Evolutionary conservation across 1,140 invertebrate species (phyloP).

Genomic region (Zaprionus africanus): DNA sequence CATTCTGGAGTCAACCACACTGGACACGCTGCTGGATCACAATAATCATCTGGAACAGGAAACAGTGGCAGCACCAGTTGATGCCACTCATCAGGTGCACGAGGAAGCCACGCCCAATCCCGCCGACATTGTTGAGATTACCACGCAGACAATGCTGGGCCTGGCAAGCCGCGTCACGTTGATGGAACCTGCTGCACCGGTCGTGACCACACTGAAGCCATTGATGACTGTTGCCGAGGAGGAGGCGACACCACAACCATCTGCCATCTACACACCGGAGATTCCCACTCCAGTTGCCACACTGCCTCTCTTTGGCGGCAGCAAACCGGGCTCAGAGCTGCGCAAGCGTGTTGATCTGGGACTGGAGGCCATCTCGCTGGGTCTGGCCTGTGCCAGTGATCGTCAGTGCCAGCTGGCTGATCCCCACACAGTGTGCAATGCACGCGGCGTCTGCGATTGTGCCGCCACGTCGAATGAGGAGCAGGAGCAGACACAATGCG

Average conservation of each 20-base stretch:
- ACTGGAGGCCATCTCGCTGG: conserved; percentile 89
- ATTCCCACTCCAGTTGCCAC: conserved; percentile 20
- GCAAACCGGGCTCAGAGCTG: conserved; percentile 58
- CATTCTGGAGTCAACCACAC: conserved; percentile 68
- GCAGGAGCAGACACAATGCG: conserved; percentile 86
- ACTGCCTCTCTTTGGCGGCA: conserved; percentile 15
- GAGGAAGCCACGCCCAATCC: conserved; percentile 77
- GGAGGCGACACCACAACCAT: conserved; percentile 63
- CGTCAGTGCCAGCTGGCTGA: conserved; percentile 92
- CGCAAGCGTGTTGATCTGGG: conserved; percentile 85
- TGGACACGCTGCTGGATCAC: conserved; percentile 54
- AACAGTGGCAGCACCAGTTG: conserved; percentile 1
- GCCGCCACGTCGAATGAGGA: conserved; percentile 81
- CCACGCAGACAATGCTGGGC: conserved; percentile 81
- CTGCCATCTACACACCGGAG: conserved; percentile 23
- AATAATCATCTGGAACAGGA: conserved; percentile 64
- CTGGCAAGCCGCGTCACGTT: conserved; percentile 84
- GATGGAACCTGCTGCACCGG: conserved; percentile 84
- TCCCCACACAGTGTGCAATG: conserved; percentile 90
- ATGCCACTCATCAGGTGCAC: conserved; percentile 15
- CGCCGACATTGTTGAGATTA: conserved; percentile 79
- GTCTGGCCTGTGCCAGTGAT: conserved; percentile 90
- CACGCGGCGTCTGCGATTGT: conserved; percentile 92
- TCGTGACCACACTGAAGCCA: conserved; percentile 74
- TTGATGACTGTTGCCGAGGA: conserved; percentile 51